phyloP scores from a whole-genome alignment of 2,888 invertebrate species.

The Blera fallax region DNA sequence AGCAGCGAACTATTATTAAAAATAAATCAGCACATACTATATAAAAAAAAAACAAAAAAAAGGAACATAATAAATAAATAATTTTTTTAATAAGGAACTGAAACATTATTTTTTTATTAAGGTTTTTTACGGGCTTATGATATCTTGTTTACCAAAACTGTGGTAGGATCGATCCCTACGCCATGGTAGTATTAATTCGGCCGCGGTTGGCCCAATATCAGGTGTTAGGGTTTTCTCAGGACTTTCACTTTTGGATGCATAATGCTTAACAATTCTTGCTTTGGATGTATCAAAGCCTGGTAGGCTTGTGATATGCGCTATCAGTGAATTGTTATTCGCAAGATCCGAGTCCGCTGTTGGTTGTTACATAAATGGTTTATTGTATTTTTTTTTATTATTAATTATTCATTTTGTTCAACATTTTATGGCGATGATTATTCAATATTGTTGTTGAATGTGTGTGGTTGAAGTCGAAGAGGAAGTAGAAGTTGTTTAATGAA shows the following conservation, averaged over 20 bases:
- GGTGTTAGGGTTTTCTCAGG: conserved; percentile 79
- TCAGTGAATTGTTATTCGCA: conserved; percentile 87
- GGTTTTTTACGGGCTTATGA: conserved; percentile 44
- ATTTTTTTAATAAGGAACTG: not conserved
- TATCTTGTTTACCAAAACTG: conserved; percentile 85
- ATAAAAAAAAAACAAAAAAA: conserved; percentile 1
- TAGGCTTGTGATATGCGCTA: conserved; percentile 87
- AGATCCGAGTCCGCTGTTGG: conserved; percentile 81
- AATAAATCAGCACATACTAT: conserved; percentile 43
- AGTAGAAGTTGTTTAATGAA: conserved; percentile 61
- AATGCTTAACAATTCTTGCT: conserved; percentile 87
- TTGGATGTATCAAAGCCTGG: conserved; percentile 87
- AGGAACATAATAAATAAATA: conserved; percentile 11
- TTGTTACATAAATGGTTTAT: conserved; percentile 37
- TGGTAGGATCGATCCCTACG: conserved; percentile 89
- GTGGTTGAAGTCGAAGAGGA: conserved; percentile 72
- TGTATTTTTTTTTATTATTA: not conserved
- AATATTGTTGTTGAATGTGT: conserved; percentile 61
- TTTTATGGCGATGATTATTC: conserved; percentile 41
- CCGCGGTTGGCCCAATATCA: conserved; percentile 87
- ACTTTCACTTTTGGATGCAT: conserved; percentile 81
- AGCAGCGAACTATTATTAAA: conserved; percentile 41
- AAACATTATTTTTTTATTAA: conserved; percentile 30
- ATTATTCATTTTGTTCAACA: conserved; percentile 52
- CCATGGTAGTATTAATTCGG: conserved; percentile 93